phyloP scores from a whole-genome alignment of 2,797 vertebrate genomes.

The Poecilia wingei region DNA sequence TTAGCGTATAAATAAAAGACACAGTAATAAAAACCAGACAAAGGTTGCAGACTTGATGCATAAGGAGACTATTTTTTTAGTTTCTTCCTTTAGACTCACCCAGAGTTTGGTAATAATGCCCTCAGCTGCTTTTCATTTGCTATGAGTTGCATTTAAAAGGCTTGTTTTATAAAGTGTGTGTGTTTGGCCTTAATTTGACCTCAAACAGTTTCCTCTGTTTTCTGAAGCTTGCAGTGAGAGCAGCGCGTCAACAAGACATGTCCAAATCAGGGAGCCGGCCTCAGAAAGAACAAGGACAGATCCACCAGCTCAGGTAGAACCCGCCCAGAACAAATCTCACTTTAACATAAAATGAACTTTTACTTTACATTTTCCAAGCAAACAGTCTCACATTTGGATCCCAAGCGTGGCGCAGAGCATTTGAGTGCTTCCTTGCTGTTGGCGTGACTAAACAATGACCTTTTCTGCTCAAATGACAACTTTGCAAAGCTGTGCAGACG shows the following conservation, averaged over 20 bases:
- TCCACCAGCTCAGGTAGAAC: conserved; percentile 63
- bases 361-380: not conserved
- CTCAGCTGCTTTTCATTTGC: not conserved
- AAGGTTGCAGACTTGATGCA: not conserved
- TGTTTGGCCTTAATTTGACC: not conserved
- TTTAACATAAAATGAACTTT: conserved; percentile 22
- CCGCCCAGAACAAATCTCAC: conserved; percentile 14
- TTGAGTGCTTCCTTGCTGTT: not conserved
- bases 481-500: not conserved
- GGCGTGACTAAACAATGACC: not conserved
- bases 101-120: not conserved
- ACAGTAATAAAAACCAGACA: not conserved
- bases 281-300: conserved; percentile 38
- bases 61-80: not conserved
- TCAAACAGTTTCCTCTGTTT: conserved; percentile 6
- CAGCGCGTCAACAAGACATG: conserved; percentile 19
- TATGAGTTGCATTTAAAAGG: not conserved
- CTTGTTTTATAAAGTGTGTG: not conserved
- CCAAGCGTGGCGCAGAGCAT: not conserved
- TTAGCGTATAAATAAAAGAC: not conserved
- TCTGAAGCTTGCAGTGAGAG: conserved; percentile 38
- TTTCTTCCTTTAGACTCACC: not conserved
- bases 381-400: not conserved
- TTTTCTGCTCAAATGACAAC: not conserved
- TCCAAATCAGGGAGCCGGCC: conserved; percentile 31